Evolutionary conservation across 2,113 vertebrate genomes (phyloP).

Genomic region (Agelaius phoeniceus): DNA sequence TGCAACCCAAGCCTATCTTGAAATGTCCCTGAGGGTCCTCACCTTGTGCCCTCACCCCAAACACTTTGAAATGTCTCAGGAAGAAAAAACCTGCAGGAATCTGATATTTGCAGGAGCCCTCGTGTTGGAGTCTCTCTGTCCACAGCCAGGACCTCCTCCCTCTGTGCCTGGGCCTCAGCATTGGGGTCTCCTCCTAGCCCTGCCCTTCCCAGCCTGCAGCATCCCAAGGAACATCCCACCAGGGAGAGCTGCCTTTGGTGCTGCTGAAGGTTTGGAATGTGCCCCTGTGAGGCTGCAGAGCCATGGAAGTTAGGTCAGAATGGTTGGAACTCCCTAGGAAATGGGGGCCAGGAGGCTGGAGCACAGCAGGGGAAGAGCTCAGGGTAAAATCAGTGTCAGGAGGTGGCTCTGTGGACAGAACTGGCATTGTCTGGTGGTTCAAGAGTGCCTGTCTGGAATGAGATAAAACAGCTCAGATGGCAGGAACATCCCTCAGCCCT

Average conservation of each 20-base stretch:
- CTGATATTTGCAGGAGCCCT: not conserved
- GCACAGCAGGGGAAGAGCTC: fast-evolving
- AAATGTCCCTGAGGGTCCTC: not conserved
- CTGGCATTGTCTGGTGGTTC: not conserved
- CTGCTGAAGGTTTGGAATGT: not conserved
- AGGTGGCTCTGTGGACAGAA: not conserved
- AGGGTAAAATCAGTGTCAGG: not conserved
- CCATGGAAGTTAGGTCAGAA: not conserved
- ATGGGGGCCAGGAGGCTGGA: not conserved
- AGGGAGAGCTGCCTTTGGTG: not conserved
- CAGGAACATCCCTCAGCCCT: not conserved
- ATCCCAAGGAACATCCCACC: fast-evolving
- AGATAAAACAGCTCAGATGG: not conserved
- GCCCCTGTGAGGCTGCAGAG: not conserved
- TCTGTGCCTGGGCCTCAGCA: not conserved
- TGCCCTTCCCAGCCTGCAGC: not conserved
- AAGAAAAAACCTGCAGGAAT: not conserved
- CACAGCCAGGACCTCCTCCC: no score
- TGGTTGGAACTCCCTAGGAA: not conserved
- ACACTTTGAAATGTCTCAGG: not conserved
- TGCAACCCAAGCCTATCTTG: not conserved
- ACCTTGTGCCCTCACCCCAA: not conserved
- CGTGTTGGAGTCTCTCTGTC: fast-evolving
- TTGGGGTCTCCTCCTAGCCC: fast-evolving
- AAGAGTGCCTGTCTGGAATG: not conserved